Base-by-base conservation (phyloP, 37 sponge, comb jelly and placozoan species). In the Eunapius fragilis region DNA sequence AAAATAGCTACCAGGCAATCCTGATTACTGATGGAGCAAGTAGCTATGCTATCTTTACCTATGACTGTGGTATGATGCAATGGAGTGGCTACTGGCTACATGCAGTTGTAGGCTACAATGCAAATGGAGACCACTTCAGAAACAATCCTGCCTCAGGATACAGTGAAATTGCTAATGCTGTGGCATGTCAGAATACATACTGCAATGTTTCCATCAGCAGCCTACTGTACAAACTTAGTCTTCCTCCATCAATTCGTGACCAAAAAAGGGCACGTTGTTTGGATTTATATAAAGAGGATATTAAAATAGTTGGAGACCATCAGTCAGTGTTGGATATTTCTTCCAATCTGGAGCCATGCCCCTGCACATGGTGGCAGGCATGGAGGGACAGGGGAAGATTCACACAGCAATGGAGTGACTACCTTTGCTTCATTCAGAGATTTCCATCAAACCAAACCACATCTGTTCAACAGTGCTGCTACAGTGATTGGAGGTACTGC, bases 1-100 rank as follows among this genome's bases (percentile, higher is more conserved):
- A 41, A 41, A 41, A 41, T 41, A 41, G 41, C 41, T 41, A 41
- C 41, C 41, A 94, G 70, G 91, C 82, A 13, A 74, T 91, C 6
- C 38, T 94, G 31, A 86, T 87, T 26, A 94, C 94, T 28, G 85
- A 94, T 80, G 87, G 85, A 3, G 36, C 45, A 0, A 35, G 71
- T 14, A 81, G 88, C 2, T 94, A 87, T 74, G 71, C 91, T 58
- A 72, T 94, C 26, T 93, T 91, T 77, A 88, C 86, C 28, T 94
- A 91, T 81, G 81, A 81, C 36, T 90, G 91, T 87, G 85, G 78
- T 38, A 34, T 36, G 41, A 71, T 94, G 80, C 22, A 72, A 25
- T 94, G 94, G 94, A 79, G 86, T 70, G 83, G 80, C 17, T 49
- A 26, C 11, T 80, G 80, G 80, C 19, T 19, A 14, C 67, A 34